Percentiles rank a stretch among this genome's conserved stretches.
These are phyloP conservation scores for Panopea generosa DNA, from an alignment of 2,888 invertebrate species.

Conservation along the genomic window DNA sequence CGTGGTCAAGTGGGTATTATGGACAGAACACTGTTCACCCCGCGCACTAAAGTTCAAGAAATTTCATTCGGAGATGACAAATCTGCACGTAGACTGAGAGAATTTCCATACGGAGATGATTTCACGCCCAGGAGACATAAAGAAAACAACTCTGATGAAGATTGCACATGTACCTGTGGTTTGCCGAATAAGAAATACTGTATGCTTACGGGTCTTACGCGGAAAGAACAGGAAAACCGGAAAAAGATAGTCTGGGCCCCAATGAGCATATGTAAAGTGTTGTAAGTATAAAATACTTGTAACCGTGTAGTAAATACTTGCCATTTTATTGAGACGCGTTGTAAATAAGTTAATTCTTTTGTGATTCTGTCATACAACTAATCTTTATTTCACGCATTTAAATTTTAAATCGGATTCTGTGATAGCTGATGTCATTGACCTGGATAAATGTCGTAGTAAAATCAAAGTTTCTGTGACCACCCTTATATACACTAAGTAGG, in stretches of 20 bases:
- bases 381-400: no score
- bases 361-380: not conserved
- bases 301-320: no score
- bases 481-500: no score
- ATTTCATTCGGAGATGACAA: constrained; percentile 19
- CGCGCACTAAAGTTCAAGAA: constrained; percentile 20
- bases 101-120: constrained; percentile 50
- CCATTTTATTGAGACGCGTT: no score
- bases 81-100: constrained; percentile 29
- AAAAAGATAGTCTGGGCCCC: constrained; percentile 63
- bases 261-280: constrained; percentile 63
- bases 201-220: constrained; percentile 53
- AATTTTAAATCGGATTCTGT: no score
- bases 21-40: constrained; percentile 27
- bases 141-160: constrained; percentile 7
- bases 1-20: constrained; percentile 28
- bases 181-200: constrained; percentile 64
- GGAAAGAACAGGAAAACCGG: constrained; percentile 25
- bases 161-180: constrained; percentile 53
- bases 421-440: no score
- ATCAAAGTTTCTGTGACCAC: no score
- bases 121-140: constrained; percentile 28
- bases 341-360: not conserved
- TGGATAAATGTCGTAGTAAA: no score
- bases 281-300: constrained; percentile 66